phyloP scores from a whole-genome alignment of 2,888 invertebrate genomes.

The Gryllus longicercus region DNA sequence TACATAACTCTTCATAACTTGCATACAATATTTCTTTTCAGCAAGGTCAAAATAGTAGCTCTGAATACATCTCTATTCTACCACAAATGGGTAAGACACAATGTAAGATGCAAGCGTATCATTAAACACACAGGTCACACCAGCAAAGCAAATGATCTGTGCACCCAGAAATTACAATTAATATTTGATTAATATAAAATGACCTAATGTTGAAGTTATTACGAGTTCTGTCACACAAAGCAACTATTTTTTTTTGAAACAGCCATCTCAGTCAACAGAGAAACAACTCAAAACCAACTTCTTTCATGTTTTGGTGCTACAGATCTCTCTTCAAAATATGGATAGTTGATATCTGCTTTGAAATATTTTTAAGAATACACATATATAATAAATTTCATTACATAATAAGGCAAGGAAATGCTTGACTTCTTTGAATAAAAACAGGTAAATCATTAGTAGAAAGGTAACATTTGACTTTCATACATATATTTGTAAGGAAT shows the following conservation, averaged over 20 bases:
- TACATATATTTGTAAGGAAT: not conserved
- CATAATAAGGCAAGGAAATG: not conserved
- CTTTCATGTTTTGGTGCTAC: too few species aligned
- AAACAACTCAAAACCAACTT: too few species aligned
- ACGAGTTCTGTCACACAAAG: too few species aligned
- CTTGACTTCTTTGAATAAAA: not conserved
- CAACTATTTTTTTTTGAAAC: too few species aligned
- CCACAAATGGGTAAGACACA: not conserved
- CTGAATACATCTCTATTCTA: not conserved
- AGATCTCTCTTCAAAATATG: too few species aligned
- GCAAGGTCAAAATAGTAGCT: not conserved
- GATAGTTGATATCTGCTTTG: too few species aligned
- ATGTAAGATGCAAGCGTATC: conserved; percentile 17
- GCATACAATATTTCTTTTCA: not conserved
- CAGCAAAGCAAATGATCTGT: not conserved
- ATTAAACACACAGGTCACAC: conserved; percentile 2
- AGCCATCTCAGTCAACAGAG: too few species aligned
- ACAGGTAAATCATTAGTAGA: not conserved
- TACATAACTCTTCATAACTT: conserved; percentile 11
- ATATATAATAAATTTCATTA: not conserved
- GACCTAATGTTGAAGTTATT: too few species aligned
- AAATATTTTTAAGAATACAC: not conserved
- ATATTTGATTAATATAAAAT: too few species aligned
- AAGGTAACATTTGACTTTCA: not conserved
- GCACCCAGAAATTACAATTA: too few species aligned